Evolutionary conservation across 2,888 invertebrate species (phyloP), one percentile per base, ranked within the genome.

Genomic region (Oxyscelio sp.): DNA sequence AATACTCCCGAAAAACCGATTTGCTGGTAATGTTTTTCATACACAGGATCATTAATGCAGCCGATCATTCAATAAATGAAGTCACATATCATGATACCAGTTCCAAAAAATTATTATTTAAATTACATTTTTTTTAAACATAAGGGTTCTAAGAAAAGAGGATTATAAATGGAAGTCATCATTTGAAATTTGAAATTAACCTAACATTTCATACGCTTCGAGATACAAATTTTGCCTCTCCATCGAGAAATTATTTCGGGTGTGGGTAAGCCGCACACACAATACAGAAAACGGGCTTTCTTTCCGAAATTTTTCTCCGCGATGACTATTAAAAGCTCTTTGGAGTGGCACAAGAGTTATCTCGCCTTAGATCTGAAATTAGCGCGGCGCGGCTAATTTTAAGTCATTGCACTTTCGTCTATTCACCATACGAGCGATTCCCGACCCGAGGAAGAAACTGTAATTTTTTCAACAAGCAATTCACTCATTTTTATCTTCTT

Each of bases 301-400:
- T 82, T 84, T 71, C 78, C 34, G 59, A 79, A 59, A 84, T 77
- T 86, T 82, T 86, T 86, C 84, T 85, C 65, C 82, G 79, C 77
- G 84, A 86, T 83, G 82, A 80, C 84, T 82, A 82, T 77, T 73
- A 83, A 84, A 85, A 86, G 82, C 84, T 86, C 82, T 86, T 86
- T 85, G 86, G 86, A 85, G 86, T 79, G 82, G 84, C 82, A 82
- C 75, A 86, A 77, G 75, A 86, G 82, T 80, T 86, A 86, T 84
- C 84, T 86, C 84, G 86, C 84, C 56, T 86, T 86, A 85, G 84
- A 86, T 86, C 86, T 82, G 82, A 85, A 86, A 86, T 86, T 86
- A 86, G 86, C 84, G 73, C 82, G 75, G 68, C 77, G 48, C 80
- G 73, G 86, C 84, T 86, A 86, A 85, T 85, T 86, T 86, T 86